These are phyloP conservation scores for Poecilobothrus nobilitatus DNA, from an alignment of 2,888 invertebrate genomes.

Conservation along the genomic window DNA sequence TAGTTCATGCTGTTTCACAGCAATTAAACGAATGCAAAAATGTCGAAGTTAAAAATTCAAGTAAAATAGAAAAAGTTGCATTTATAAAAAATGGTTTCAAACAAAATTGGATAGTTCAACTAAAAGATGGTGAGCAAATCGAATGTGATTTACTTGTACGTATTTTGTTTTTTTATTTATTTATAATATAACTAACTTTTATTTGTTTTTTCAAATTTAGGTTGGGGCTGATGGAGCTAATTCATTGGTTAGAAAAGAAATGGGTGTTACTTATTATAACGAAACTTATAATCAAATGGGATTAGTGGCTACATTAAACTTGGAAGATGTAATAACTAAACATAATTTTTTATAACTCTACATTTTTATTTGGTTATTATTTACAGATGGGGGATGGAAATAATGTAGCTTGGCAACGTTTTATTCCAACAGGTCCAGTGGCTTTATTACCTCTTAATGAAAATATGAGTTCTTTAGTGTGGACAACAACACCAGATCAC, in stretches of 20 bases:
- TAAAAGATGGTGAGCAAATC: slow-evolving; percentile 57
- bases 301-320: slow-evolving; percentile 80
- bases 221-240: slow-evolving; percentile 93
- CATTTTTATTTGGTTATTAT: neutral
- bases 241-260: slow-evolving; percentile 74
- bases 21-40: slow-evolving; percentile 51
- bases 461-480: slow-evolving; percentile 80
- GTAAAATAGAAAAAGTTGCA: slow-evolving; percentile 58
- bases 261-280: slow-evolving; percentile 70
- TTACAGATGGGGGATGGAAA: slow-evolving; percentile 58
- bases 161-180: slow-evolving; percentile 24
- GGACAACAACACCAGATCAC: slow-evolving; percentile 71
- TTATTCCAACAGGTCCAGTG: slow-evolving; percentile 84
- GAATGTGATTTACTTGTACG: slow-evolving; percentile 63
- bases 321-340: slow-evolving; percentile 57
- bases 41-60: slow-evolving; percentile 59
- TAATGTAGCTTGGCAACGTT: slow-evolving; percentile 91
- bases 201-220: slow-evolving; percentile 40
- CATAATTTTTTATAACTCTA: neutral
- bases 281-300: slow-evolving; percentile 87
- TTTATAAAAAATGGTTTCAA: slow-evolving; percentile 44
- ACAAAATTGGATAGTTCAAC: slow-evolving; percentile 45
- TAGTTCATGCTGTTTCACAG: slow-evolving; percentile 63
- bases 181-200: neutral
- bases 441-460: slow-evolving; percentile 81